phyloP scores from a whole-genome alignment of 2,113 vertebrate species.

The Sigmodon hispidus region DNA sequence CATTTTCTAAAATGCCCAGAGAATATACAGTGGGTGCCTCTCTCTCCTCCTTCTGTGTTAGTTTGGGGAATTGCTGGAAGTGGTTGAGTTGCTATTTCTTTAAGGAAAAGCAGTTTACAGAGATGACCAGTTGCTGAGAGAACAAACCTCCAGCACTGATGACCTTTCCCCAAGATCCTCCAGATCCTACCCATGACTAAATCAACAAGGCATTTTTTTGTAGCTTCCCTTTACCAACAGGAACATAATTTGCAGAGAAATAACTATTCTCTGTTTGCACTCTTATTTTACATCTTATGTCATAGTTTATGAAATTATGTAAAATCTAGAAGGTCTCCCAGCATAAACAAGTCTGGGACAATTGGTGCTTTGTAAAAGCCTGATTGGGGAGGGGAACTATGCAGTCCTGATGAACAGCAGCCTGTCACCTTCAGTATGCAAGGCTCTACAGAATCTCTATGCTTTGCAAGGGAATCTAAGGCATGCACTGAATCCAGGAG shows the following conservation, averaged over 20 bases:
- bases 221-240: neutral
- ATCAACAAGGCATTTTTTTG: neutral
- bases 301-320: constrained; percentile 40
- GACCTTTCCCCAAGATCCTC: neutral
- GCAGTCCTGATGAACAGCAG: neutral
- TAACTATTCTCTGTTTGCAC: neutral
- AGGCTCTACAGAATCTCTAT: fast-evolving
- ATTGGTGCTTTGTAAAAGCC: neutral
- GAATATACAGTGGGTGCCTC: neutral
- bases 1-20: neutral
- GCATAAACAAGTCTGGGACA: constrained; percentile 15
- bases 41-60: neutral
- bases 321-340: constrained; percentile 40
- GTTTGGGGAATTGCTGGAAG: neutral
- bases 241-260: neutral
- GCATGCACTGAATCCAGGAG: neutral
- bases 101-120: neutral
- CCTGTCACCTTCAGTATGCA: fast-evolving
- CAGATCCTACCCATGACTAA: neutral
- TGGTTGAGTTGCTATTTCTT: neutral
- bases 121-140: fast-evolving
- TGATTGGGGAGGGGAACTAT: fast-evolving
- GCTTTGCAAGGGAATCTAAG: neutral
- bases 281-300: neutral
- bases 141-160: neutral